Conservation (phyloP, 1,140 invertebrate species). For the Steinernema feltiae region DNA sequence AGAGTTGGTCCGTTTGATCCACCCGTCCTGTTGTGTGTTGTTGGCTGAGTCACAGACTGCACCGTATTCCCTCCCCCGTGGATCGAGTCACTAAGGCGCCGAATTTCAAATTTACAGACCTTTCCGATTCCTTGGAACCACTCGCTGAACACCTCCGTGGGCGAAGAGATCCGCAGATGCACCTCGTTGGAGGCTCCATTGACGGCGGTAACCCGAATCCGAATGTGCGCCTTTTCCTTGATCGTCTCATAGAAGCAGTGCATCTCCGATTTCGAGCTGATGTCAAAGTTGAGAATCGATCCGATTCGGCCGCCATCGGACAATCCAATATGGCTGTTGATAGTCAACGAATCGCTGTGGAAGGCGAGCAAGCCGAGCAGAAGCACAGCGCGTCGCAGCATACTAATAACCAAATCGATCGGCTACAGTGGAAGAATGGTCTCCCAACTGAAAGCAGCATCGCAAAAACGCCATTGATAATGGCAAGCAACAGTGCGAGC, state of each 20-base stretch:
- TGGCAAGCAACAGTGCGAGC: neutral
- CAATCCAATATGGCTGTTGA: slow-evolving; percentile 1
- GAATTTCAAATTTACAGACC: too few relatives aligned
- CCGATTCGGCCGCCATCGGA: slow-evolving; percentile 1
- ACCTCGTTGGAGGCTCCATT: neutral
- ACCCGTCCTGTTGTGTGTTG: too few relatives aligned
- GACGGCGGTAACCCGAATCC: neutral
- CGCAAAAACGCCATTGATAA: slow-evolving; percentile 14
- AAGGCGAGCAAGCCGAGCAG: neutral
- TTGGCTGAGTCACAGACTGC: too few relatives aligned
- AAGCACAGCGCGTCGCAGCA: too few relatives aligned
- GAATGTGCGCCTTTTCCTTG: neutral
- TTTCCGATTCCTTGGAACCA: slow-evolving; percentile 5
- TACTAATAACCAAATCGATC: too few relatives aligned
- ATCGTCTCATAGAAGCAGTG: neutral
- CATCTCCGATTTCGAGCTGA: slow-evolving; percentile 4
- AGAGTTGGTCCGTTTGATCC: too few relatives aligned
- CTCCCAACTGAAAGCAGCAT: slow-evolving; percentile 2
- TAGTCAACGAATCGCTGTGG: neutral
- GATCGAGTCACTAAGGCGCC: too few relatives aligned
- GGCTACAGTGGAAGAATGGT: neutral
- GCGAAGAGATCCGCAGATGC: neutral
- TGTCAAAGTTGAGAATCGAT: neutral
- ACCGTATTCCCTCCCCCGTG: too few relatives aligned
- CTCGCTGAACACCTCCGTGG: neutral